phyloP scores from a whole-genome alignment of 2,888 invertebrate genomes.

The Scaptodrosophila latifasciaeformis region DNA sequence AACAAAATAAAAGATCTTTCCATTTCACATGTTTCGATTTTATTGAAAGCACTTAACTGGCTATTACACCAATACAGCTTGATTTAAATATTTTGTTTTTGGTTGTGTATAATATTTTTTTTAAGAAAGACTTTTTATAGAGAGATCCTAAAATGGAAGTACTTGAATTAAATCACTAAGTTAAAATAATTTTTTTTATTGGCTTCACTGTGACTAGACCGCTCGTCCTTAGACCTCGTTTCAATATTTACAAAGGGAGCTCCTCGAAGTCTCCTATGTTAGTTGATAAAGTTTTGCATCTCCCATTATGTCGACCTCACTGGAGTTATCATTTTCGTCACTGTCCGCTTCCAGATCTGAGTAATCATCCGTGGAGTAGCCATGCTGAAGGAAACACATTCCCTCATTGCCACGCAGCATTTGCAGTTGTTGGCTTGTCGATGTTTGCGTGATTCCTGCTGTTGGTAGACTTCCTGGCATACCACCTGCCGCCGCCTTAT shows the following conservation, averaged over 20 bases:
- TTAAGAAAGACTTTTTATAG: too few species aligned
- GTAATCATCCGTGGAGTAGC: constrained; percentile 74
- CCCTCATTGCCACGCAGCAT: constrained; percentile 44
- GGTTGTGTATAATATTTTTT: too few species aligned
- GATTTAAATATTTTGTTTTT: too few species aligned
- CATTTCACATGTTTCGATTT: constrained; percentile 28
- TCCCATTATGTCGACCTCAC: constrained; percentile 75
- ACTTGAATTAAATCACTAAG: constrained; percentile 45
- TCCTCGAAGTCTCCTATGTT: constrained; percentile 63
- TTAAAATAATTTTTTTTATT: too few species aligned
- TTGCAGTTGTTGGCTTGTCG: constrained; percentile 64
- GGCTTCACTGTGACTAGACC: constrained; percentile 2
- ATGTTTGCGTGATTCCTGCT: too few species aligned
- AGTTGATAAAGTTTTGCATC: constrained; percentile 73
- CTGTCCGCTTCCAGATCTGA: constrained; percentile 70
- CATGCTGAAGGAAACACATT: constrained; percentile 61
- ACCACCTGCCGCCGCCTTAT: constrained; percentile 21
- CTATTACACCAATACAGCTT: constrained; percentile 32
- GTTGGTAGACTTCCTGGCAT: too few species aligned
- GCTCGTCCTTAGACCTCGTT: too few species aligned
- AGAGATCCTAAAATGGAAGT: constrained; percentile 42
- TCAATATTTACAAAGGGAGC: too few species aligned
- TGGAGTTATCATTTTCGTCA: constrained; percentile 72
- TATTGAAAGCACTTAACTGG: constrained; percentile 52
- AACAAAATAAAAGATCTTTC: constrained; percentile 2